Conservation (phyloP, 2,888 invertebrate genomes). For the Cinara cedri region DNA sequence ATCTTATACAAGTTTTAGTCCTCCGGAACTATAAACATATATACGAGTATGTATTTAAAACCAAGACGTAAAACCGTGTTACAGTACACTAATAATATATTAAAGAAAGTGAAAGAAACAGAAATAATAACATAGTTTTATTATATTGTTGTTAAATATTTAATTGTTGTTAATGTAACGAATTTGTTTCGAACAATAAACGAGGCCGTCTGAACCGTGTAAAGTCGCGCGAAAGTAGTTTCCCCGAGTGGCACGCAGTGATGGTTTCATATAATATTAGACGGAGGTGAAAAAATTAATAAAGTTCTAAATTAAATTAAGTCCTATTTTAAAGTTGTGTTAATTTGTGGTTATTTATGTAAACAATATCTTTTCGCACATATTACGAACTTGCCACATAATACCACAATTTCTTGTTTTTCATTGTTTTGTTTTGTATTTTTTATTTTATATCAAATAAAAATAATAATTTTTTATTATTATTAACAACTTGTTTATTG, state of each 20-base stretch:
- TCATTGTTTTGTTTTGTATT: no score
- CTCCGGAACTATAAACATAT: no score
- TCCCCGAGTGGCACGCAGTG: background rate
- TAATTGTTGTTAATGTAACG: constrained; percentile 16
- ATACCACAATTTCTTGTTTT: no score
- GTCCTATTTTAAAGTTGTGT: no score
- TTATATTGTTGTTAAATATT: constrained; percentile 10
- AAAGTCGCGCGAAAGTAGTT: constrained; percentile 17
- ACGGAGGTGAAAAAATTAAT: background rate
- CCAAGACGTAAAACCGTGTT: background rate
- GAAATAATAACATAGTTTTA: background rate
- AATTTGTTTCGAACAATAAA: constrained; percentile 27
- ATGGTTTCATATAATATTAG: background rate
- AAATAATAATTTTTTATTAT: no score
- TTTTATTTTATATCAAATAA: no score
- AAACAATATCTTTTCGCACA: no score
- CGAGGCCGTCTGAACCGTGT: constrained; percentile 6
- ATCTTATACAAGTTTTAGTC: no score
- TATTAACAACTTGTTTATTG: no score
- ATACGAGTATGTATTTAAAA: background rate
- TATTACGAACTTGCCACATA: no score
- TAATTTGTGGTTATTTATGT: no score
- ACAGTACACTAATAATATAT: background rate
- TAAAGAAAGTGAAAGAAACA: constrained; percentile 27
- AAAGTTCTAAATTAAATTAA: no score